Evolutionary conservation across 1,140 invertebrate species (phyloP).

Genomic region (Atta cephalotes): DNA sequence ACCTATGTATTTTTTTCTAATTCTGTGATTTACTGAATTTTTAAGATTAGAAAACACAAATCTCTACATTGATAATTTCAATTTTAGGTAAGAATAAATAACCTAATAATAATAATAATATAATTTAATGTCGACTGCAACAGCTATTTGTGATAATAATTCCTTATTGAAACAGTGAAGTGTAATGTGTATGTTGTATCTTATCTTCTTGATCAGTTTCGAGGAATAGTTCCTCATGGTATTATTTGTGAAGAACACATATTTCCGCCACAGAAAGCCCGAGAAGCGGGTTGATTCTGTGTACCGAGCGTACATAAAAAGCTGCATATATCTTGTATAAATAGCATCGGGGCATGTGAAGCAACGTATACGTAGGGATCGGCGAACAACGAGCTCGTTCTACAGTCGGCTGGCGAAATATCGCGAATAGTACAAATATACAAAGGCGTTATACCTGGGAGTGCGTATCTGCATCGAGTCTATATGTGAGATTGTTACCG

Average conservation of each 20-base stretch:
- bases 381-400: conserved; percentile 13
- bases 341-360: not conserved
- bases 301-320: conserved; percentile 9
- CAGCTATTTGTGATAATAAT: not conserved
- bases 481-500: conserved; percentile 8
- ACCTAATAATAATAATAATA: not conserved
- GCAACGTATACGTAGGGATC: too few relatives aligned
- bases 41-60: not conserved
- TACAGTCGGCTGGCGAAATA: not conserved
- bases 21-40: not conserved
- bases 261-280: not conserved
- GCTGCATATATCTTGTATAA: conserved; percentile 29
- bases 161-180: not conserved
- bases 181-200: not conserved
- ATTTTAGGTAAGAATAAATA: not conserved
- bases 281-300: not conserved
- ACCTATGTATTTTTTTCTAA: not conserved
- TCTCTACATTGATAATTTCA: not conserved
- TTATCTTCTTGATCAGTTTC: not conserved
- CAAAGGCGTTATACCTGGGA: not conserved
- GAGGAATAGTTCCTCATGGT: not conserved
- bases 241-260: not conserved
- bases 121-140: not conserved
- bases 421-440: conserved; percentile 18
- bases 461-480: not conserved